These are phyloP conservation scores for Eubasilissa splendida DNA, from an alignment of 2,888 invertebrate genomes.

Conservation along the genomic window DNA sequence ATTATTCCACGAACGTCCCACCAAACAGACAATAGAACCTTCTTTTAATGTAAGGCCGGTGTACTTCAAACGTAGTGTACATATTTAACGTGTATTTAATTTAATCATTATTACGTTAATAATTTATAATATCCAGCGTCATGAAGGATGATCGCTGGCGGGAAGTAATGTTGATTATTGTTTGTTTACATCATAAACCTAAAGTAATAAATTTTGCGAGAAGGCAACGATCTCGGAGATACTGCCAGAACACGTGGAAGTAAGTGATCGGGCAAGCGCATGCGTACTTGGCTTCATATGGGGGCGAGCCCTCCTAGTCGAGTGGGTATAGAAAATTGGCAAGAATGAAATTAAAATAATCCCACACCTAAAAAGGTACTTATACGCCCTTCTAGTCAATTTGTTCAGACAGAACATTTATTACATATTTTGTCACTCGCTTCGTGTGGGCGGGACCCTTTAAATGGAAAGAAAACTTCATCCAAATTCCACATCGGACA, in stretches of 20 bases:
- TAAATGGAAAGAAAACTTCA: conserved; percentile 31
- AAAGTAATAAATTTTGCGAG: no score
- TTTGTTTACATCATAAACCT: no score
- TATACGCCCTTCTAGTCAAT: no score
- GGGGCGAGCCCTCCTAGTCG: conserved; percentile 36
- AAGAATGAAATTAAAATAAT: conserved; percentile 14
- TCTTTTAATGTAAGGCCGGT: no score
- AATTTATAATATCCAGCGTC: no score
- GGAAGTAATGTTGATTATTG: no score
- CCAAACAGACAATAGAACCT: no score
- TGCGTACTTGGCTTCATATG: conserved; percentile 35
- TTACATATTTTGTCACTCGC: neutral
- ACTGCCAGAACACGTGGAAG: conserved; percentile 7
- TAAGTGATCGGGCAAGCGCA: conserved; percentile 12
- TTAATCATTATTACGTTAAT: no score
- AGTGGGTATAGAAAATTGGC: conserved; percentile 9
- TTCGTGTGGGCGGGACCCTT: neutral
- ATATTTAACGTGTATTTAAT: no score
- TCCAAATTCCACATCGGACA: conserved; percentile 15
- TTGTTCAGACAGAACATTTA: neutral
- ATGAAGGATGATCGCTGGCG: no score
- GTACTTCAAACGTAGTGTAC: no score
- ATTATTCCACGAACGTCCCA: no score
- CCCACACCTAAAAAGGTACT: conserved; percentile 26
- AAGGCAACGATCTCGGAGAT: neutral